Conservation (phyloP, 2,888 invertebrate species). For the Melanotus villosus region DNA sequence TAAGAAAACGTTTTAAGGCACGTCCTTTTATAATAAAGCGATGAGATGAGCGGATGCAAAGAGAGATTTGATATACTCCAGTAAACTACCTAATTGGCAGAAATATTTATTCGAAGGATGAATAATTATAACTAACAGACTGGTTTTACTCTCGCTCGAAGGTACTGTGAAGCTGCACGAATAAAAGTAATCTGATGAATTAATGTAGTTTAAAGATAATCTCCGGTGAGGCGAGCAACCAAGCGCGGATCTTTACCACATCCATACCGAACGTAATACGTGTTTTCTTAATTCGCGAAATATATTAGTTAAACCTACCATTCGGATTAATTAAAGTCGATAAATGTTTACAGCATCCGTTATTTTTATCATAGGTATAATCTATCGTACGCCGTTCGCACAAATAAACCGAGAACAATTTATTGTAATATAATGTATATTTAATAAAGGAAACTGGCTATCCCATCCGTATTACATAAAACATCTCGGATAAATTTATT, state of each 20-base stretch:
- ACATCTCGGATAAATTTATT: not conserved
- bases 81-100: conserved; percentile 49
- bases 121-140: conserved; percentile 30
- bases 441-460: conserved; percentile 5
- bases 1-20: not conserved
- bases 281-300: no score
- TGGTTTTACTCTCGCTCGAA: conserved; percentile 32
- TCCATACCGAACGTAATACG: not conserved
- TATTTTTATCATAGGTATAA: not conserved
- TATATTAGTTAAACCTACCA: no score
- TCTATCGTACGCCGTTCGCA: not conserved
- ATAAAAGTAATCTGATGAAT: conserved; percentile 29
- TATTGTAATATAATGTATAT: not conserved
- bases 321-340: conserved; percentile 9
- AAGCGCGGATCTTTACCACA: conserved; percentile 2
- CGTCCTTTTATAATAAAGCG: conserved; percentile 12
- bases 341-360: conserved; percentile 20
- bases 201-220: conserved; percentile 33
- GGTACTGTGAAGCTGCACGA: conserved; percentile 39
- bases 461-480: conserved; percentile 4
- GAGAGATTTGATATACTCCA: conserved; percentile 50
- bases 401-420: conserved; percentile 10
- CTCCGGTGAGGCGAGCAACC: conserved; percentile 26
- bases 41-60: conserved; percentile 44
- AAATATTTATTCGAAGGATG: conserved; percentile 31